A percentile compares a stretch with the other conserved stretches of the same genome.
These are phyloP conservation scores for Machaerirhynchus nigripectus DNA, from an alignment of 2,113 vertebrate genomes.

Conservation along the genomic window DNA sequence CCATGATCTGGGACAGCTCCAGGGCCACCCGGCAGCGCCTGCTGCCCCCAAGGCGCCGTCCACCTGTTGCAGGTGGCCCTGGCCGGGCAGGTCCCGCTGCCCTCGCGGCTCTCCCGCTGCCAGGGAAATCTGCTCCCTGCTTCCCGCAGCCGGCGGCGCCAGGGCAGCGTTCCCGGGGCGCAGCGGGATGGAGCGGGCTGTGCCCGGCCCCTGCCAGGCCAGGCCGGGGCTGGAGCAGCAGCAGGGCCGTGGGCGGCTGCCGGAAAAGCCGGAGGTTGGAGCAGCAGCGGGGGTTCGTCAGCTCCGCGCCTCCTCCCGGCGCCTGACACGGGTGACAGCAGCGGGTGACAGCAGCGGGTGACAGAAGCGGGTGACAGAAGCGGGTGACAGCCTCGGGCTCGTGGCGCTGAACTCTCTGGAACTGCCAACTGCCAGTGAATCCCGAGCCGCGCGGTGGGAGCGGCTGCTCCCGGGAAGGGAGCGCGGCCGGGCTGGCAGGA, in stretches of 20 bases:
- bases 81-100: neutral
- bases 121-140: neutral
- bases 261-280: neutral
- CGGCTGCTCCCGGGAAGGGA: neutral
- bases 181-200: neutral
- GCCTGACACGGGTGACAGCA: neutral
- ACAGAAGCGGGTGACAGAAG: neutral
- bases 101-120: neutral
- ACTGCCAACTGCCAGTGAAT: neutral
- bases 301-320: neutral
- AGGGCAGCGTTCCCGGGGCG: neutral
- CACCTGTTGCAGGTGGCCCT: neutral
- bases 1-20: rapidly evolving
- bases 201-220: neutral
- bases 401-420: neutral
- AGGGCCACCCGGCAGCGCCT: rapidly evolving
- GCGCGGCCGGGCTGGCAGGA: neutral
- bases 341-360: neutral
- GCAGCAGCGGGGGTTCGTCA: neutral
- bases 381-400: neutral
- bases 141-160: neutral
- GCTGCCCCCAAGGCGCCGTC: neutral
- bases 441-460: neutral
- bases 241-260: neutral
- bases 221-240: neutral